These are phyloP conservation scores for Xylota segnis DNA, from an alignment of 2,888 invertebrate species.

Conservation along the genomic window DNA sequence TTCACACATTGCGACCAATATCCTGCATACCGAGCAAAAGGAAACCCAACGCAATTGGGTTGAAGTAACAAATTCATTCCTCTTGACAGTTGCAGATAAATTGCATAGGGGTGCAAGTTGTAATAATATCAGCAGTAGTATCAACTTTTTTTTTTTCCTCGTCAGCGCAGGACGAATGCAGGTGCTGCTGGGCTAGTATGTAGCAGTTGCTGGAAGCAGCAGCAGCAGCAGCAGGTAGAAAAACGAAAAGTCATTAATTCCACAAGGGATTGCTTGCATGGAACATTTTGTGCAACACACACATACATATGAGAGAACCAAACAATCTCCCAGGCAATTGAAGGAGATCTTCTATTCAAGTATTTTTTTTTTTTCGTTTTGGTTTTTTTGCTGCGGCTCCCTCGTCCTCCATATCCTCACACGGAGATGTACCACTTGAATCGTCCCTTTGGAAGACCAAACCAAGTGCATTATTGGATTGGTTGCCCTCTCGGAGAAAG, in stretches of 20 bases:
- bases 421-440: constrained; percentile 1
- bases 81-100: constrained; percentile 75
- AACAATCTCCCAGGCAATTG: constrained; percentile 66
- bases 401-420: background rate
- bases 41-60: constrained; percentile 66
- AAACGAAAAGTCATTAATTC: constrained; percentile 71
- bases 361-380: constrained; percentile 19
- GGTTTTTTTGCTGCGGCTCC: background rate
- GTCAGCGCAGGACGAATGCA: constrained; percentile 38
- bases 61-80: constrained; percentile 76
- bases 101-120: constrained; percentile 69
- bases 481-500: constrained; percentile 16
- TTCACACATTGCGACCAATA: constrained; percentile 59
- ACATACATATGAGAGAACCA: constrained; percentile 49
- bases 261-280: constrained; percentile 31
- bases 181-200: constrained; percentile 29
- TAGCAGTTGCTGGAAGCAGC: constrained; percentile 13
- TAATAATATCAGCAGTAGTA: constrained; percentile 69
- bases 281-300: constrained; percentile 9
- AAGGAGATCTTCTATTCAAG: constrained; percentile 45
- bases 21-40: constrained; percentile 41
- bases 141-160: constrained; percentile 21
- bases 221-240: constrained; percentile 27
- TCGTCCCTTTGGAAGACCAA: constrained; percentile 23
- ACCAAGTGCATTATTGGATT: constrained; percentile 30